phyloP scores from a whole-genome alignment of 2,113 vertebrate genomes.

The Nannospalax galili region DNA sequence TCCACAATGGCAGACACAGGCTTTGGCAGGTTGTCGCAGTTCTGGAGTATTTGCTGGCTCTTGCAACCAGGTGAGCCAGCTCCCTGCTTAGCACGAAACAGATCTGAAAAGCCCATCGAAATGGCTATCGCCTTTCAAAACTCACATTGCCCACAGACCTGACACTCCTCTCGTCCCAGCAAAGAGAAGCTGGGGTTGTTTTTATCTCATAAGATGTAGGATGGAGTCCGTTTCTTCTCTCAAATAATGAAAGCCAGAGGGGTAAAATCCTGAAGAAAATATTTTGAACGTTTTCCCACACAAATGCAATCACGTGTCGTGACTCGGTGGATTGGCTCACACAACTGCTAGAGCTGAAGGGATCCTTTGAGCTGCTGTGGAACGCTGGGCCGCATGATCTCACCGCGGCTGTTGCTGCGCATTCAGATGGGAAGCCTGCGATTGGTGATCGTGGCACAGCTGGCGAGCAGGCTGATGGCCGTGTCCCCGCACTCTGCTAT shows the following conservation, averaged over 20 bases:
- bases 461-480: neutral
- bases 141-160: accelerated
- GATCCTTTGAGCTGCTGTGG: neutral
- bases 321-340: neutral
- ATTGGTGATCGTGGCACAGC: neutral
- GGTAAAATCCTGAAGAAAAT: neutral
- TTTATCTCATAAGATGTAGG: neutral
- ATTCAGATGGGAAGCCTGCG: neutral
- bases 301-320: neutral
- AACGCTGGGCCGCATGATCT: neutral
- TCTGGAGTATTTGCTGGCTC: neutral
- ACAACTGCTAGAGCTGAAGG: neutral
- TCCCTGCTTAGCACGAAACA: too few relatives aligned
- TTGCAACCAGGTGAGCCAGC: neutral
- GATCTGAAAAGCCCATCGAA: neutral
- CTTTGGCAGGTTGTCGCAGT: too few relatives aligned
- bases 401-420: too few relatives aligned
- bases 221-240: too few relatives aligned
- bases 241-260: neutral
- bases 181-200: neutral
- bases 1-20: neutral
- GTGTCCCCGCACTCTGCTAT: neutral
- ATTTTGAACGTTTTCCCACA: neutral
- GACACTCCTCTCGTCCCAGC: neutral
- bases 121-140: neutral